Evolutionary conservation across 1,140 invertebrate genomes (phyloP), one percentile per base, ranked within the genome.

Genomic region (Plutomurus gul): DNA sequence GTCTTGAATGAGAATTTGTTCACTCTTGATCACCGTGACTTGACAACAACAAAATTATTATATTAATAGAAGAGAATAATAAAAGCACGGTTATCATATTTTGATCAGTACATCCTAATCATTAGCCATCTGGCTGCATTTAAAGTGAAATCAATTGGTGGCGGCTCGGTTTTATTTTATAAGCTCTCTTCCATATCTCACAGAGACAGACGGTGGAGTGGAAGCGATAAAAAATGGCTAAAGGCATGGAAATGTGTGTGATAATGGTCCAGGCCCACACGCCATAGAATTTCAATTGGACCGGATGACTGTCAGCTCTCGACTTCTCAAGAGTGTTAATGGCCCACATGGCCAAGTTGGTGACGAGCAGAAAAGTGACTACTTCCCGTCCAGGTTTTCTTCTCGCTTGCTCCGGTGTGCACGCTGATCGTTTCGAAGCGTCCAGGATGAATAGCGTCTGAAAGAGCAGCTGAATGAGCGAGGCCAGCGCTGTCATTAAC

Each of bases 311-410:
- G 65, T 93, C 92, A 0, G 93, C 92, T n/a, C 92, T 87, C 72
- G 92, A 92, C 84, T 95, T 95, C 85, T 95, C 93, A 27, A 96
- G 85, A 0, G 93, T 93, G 82, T 94, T 95, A 1, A 95, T 92
- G 30, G 77, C 77, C 94, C 94, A 96, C 87, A 96, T 91, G 1
- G 93, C 93, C 86, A 95, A 92, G 84, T 96, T 96, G 49, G 93
- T 92, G 0, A 94, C 91, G 18, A 95, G 89, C 3, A 95, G 86
- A 85, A 95, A 95, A 0, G 94, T 95, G 16, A 95, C 92, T 18
- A 95, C 87, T 85, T 95, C 93, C 43, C 94, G 89, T 1, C 93
- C 94, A 0, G 94, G 93, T 85, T 94, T 95, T n/a, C 88, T 87
- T 11, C 90, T 87, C 7, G 88, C 87, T 84, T 93, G 89, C 80